Evolutionary conservation across 2,113 vertebrate genomes (phyloP).

Genomic region (Myiagra hebetior): DNA sequence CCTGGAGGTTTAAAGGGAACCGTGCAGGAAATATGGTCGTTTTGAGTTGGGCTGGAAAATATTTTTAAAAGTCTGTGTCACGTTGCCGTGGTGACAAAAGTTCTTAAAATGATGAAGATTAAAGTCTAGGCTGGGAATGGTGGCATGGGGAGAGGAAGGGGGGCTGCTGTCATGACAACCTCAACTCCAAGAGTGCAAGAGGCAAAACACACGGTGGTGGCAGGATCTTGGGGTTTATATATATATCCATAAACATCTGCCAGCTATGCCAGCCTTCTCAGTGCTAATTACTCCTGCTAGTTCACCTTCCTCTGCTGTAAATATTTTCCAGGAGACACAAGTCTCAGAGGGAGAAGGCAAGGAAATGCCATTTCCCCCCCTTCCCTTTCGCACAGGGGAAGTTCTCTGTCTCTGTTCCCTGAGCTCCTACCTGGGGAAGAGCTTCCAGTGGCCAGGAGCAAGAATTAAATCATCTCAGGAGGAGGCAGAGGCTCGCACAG

Average conservation of each 20-base stretch:
- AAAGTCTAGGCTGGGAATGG: slow-evolving; percentile 26
- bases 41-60: slow-evolving; percentile 35
- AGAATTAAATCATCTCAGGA: neutral
- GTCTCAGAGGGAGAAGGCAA: neutral
- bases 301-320: slow-evolving; percentile 40
- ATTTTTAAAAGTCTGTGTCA: slow-evolving; percentile 44
- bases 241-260: slow-evolving; percentile 29
- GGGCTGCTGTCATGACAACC: slow-evolving; percentile 38
- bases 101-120: slow-evolving; percentile 44
- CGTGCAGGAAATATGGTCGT: neutral
- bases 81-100: slow-evolving; percentile 52
- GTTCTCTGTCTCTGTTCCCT: neutral
- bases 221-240: slow-evolving; percentile 35
- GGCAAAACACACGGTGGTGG: slow-evolving; percentile 19
- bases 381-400: neutral
- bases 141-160: slow-evolving; percentile 24
- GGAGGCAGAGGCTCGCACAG: neutral
- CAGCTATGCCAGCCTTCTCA: neutral
- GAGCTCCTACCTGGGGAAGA: neutral
- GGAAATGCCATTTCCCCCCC: neutral
- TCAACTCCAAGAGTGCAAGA: slow-evolving; percentile 4
- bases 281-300: slow-evolving; percentile 26
- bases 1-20: neutral
- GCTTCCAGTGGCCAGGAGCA: neutral
- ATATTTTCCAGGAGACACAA: neutral